Conservation (phyloP, 2,797 vertebrate species). For the Schizopygopsis malacanthus region DNA sequence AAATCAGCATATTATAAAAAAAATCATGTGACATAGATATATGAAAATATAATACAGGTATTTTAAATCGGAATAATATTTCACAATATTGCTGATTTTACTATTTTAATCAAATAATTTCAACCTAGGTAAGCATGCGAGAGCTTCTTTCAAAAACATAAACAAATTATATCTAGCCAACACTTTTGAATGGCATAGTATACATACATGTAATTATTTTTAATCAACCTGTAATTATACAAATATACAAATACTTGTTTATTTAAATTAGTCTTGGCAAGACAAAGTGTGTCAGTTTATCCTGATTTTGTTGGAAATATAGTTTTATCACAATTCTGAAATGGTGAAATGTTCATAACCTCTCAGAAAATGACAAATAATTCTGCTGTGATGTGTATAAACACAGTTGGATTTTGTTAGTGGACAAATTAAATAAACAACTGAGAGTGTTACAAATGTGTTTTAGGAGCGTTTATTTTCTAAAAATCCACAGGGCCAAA, state of each 20-base stretch:
- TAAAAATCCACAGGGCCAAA: neutral
- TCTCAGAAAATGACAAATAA: neutral
- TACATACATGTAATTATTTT: neutral
- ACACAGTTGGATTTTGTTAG: conserved; percentile 24
- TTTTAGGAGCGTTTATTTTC: conserved; percentile 15
- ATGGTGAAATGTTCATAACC: conserved; percentile 4
- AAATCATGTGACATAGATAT: neutral
- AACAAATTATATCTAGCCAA: neutral
- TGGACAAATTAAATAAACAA: conserved; percentile 30
- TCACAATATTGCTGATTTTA: neutral
- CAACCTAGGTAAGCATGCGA: neutral
- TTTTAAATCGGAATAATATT: neutral
- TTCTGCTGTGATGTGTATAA: neutral
- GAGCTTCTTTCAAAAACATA: neutral
- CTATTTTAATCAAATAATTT: neutral
- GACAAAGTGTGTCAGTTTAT: neutral
- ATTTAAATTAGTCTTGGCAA: neutral
- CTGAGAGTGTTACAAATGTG: conserved; percentile 4
- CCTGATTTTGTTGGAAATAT: neutral
- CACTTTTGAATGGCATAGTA: too few relatives aligned
- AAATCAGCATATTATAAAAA: neutral
- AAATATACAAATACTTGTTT: neutral
- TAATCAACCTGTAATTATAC: neutral
- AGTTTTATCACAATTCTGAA: neutral
- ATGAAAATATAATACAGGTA: neutral